Base-by-base conservation (phyloP, 2,113 vertebrate species). In the Vireo altiloquus region DNA sequence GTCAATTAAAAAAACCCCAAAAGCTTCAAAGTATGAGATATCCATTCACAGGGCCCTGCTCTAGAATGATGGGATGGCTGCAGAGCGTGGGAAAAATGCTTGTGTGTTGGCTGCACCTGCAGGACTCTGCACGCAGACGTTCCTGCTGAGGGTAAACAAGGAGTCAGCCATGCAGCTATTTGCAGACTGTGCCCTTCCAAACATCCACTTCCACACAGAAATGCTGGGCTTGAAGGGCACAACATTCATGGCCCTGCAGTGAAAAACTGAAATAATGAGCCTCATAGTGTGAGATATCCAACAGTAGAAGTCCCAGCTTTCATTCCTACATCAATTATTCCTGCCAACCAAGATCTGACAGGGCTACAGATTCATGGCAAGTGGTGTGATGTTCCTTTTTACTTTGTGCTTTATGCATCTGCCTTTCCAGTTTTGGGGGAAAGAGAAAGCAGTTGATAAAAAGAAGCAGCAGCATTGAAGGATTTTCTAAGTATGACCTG, bases 91-190 rank as follows among this genome's bases (percentile, higher is more conserved):
- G 92, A 95, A 94, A 93, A 78, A n/a, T 20, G 23, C 44, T 13
- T n/a, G 59, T 6, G 11, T 19, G 27, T 4, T 81, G 88, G 70
- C 89, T 90, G 91, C 90, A 94, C 95, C 92, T 96, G 94, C 92
- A 88, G n/a, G 63, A n/a, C 42, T 82, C 78, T 49, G 71, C 78
- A 61, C 30, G 79, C 80, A 96, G 76, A 77, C 50, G 1, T 37
- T 86, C 68, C 28, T n/a, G 63, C 86, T 81, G 89, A 90, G 88
- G 64, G 54, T 66, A 86, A 93, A 90, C 82, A 85, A 76, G 75
- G 12, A 65, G 65, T 27, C 70, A 90, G 92, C 46, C 68, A 63
- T 10, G 60, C 68, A 93, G 90, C 82, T 95, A 57, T 77, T 33
- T 88, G 63, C 90, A 92, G 77, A 37, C 13, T 2, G 24, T 10